Evolutionary conservation across 2,888 invertebrate genomes (phyloP).

Genomic region (Electrophaes corylata): DNA sequence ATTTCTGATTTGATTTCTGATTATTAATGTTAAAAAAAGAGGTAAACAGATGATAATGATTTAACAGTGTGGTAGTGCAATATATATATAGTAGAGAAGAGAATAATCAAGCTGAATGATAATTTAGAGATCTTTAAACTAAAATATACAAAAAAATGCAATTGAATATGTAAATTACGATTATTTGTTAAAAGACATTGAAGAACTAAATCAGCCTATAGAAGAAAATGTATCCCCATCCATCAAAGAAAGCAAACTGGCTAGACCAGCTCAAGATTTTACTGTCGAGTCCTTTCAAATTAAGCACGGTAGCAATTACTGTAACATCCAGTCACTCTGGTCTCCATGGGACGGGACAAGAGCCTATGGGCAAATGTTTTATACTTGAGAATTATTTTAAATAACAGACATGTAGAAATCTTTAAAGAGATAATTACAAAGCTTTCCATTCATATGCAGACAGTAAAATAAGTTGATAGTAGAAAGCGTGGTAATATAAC

Average conservation of each 20-base stretch:
- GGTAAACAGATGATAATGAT: no score
- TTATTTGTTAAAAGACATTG: not conserved
- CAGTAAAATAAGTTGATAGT: no score
- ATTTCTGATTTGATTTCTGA: no score
- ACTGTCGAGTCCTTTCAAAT: conserved; percentile 28
- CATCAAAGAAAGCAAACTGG: conserved; percentile 32
- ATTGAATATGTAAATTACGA: no score
- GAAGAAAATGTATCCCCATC: conserved; percentile 7
- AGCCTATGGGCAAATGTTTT: conserved; percentile 6
- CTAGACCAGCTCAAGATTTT: conserved; percentile 20
- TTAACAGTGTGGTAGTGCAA: no score
- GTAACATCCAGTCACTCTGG: conserved; percentile 25
- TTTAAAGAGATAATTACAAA: not conserved
- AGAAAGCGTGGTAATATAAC: no score
- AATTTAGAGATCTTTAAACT: no score
- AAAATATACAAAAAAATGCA: no score
- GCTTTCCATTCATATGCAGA: not conserved
- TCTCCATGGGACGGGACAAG: conserved; percentile 14
- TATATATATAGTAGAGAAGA: no score
- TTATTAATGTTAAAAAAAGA: no score
- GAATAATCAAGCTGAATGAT: no score
- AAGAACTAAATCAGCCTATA: not conserved
- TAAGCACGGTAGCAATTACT: conserved; percentile 29
- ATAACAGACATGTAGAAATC: not conserved
- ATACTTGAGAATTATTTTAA: not conserved